Conservation (phyloP, 2,113 vertebrate species). For the Lophotis ruficrista region DNA sequence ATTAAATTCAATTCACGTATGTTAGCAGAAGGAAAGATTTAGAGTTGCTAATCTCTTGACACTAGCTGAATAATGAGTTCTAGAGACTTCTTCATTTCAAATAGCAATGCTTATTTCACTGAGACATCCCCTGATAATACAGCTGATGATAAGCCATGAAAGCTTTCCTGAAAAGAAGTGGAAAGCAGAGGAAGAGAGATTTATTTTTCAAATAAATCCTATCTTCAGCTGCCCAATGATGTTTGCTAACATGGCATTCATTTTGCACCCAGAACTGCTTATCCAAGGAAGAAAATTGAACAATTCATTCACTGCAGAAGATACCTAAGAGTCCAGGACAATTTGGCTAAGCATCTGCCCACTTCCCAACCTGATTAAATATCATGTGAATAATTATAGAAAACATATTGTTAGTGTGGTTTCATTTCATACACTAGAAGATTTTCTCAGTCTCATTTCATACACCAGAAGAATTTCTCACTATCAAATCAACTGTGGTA, state of each 20-base stretch:
- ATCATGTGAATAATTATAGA: background rate
- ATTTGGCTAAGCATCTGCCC: background rate
- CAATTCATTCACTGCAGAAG: background rate
- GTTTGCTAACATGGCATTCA: background rate
- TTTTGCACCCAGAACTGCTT: background rate
- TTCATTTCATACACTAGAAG: background rate
- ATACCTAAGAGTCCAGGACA: background rate
- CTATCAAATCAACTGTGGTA: background rate
- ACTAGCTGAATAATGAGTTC: background rate
- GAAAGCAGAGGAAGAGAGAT: background rate
- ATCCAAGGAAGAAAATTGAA: background rate
- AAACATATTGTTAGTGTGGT: background rate
- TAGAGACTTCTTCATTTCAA: background rate
- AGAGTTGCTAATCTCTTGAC: background rate
- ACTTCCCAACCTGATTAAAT: background rate
- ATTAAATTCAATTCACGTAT: background rate
- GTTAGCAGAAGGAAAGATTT: background rate
- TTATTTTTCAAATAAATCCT: background rate
- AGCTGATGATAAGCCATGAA: background rate
- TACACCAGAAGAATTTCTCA: background rate
- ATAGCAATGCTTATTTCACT: background rate
- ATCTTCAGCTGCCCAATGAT: background rate
- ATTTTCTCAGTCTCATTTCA: background rate
- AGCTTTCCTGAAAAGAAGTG: background rate
- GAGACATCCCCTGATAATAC: background rate